Evolutionary conservation across 2,113 vertebrate genomes (phyloP).

Genomic region (Phrynosoma blainvillii): DNA sequence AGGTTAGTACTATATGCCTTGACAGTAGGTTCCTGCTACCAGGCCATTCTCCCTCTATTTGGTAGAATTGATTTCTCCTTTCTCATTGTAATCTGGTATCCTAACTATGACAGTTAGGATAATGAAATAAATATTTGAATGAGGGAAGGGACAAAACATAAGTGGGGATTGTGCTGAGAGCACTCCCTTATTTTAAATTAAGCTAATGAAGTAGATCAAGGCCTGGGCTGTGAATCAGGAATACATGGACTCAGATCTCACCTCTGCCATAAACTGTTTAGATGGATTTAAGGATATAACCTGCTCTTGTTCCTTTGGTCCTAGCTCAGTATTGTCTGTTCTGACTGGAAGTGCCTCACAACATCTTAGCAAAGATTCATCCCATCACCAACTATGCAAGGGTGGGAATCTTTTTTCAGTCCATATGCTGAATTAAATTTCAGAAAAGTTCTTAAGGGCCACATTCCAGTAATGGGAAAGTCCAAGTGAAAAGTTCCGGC

Average conservation of each 20-base stretch:
- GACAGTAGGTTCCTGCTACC: too few species aligned
- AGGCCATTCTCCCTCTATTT: neutral
- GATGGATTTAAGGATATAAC: neutral
- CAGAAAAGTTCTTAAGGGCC: too few species aligned
- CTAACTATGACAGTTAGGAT: neutral
- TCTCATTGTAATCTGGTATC: neutral
- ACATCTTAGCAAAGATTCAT: too few species aligned
- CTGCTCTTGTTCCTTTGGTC: neutral
- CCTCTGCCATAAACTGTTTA: neutral
- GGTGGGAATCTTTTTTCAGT: too few species aligned
- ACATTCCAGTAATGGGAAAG: too few species aligned
- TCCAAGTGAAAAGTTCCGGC: too few species aligned
- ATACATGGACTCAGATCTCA: neutral
- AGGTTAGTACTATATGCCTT: conserved; percentile 74
- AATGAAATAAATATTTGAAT: neutral
- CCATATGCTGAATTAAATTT: too few species aligned
- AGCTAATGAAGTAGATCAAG: neutral
- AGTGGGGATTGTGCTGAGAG: too few species aligned
- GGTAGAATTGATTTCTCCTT: neutral
- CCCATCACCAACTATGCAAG: too few species aligned
- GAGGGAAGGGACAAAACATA: too few species aligned
- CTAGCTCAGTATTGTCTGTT: too few species aligned
- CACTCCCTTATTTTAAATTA: neutral
- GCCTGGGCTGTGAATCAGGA: neutral
- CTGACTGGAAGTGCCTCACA: too few species aligned